Conservation (phyloP, 2,797 vertebrate genomes). For the Champsocephalus esox region DNA sequence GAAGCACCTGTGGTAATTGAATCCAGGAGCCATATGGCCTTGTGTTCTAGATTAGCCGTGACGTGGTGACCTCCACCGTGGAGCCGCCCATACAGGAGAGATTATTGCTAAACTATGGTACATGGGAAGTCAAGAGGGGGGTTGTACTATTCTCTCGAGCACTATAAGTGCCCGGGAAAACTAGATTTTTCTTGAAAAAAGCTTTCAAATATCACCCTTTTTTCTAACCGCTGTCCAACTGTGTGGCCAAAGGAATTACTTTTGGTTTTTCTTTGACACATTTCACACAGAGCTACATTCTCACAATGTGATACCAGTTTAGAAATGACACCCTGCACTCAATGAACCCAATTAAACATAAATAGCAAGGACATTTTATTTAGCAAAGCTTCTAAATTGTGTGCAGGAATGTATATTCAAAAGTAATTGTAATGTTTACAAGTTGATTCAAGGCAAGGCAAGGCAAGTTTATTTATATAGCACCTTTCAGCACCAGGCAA, state of each 20-base stretch:
- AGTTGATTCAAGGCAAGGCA: neutral
- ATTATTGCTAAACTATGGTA: conserved; percentile 40
- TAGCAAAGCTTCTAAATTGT: neutral
- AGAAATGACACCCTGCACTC: conserved; percentile 19
- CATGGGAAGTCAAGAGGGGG: conserved; percentile 34
- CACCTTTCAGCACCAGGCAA: no score
- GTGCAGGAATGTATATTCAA: neutral
- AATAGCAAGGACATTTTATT: neutral
- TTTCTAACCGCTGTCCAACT: neutral
- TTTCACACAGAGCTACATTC: conserved; percentile 15
- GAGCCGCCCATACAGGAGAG: conserved; percentile 37
- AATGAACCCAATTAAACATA: conserved; percentile 11
- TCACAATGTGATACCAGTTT: conserved; percentile 8
- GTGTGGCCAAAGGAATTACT: conserved; percentile 24
- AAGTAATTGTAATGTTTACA: conserved; percentile 9
- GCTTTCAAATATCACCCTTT: neutral
- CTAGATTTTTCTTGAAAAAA: conserved; percentile 10
- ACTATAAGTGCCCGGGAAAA: conserved; percentile 11
- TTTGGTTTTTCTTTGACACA: conserved; percentile 12
- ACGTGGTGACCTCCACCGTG: conserved; percentile 57
- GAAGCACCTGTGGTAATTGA: conserved; percentile 70
- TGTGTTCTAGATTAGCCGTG: conserved; percentile 59
- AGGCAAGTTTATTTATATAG: no score
- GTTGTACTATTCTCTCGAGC: conserved; percentile 24
- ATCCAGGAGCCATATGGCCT: conserved; percentile 58